phyloP scores from a whole-genome alignment of 2,113 vertebrate species.

The Polyodon spathula region DNA sequence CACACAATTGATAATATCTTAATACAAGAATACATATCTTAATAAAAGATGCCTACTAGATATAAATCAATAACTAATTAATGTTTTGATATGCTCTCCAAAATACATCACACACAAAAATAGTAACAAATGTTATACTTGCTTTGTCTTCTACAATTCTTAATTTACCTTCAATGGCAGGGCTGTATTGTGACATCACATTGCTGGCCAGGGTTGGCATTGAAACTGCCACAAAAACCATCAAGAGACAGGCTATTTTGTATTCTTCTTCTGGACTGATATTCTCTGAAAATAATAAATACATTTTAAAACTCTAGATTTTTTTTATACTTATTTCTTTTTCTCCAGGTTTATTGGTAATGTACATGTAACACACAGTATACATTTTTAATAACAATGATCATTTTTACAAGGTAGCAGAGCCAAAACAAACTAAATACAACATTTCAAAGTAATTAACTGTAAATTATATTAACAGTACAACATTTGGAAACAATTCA shows the following conservation, averaged over 20 bases:
- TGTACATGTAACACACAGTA: too few species aligned
- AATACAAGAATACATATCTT: too few species aligned
- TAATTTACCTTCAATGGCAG: conserved; percentile 87
- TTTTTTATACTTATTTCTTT: too few species aligned
- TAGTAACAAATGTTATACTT: too few species aligned
- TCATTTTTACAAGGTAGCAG: not conserved
- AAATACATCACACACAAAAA: not conserved
- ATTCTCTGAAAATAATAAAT: conserved; percentile 67
- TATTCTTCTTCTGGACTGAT: conserved; percentile 98
- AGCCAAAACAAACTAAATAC: conserved; percentile 20
- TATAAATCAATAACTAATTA: too few species aligned
- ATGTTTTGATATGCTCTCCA: too few species aligned
- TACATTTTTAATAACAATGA: not conserved
- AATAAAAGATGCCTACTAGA: too few species aligned
- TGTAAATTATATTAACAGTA: conserved; percentile 24
- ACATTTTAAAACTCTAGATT: not conserved
- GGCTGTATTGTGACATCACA: conserved; percentile 97
- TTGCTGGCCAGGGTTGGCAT: conserved; percentile 92
- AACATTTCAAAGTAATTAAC: conserved; percentile 23
- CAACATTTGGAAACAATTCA: conserved; percentile 18
- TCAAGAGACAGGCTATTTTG: conserved; percentile 95
- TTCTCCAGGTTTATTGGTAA: too few species aligned
- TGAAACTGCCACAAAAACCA: conserved; percentile 97
- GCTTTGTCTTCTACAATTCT: not conserved
- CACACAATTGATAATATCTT: too few species aligned